phyloP scores from a whole-genome alignment of 2,797 vertebrate species.

The Peromyscus nudipes region DNA sequence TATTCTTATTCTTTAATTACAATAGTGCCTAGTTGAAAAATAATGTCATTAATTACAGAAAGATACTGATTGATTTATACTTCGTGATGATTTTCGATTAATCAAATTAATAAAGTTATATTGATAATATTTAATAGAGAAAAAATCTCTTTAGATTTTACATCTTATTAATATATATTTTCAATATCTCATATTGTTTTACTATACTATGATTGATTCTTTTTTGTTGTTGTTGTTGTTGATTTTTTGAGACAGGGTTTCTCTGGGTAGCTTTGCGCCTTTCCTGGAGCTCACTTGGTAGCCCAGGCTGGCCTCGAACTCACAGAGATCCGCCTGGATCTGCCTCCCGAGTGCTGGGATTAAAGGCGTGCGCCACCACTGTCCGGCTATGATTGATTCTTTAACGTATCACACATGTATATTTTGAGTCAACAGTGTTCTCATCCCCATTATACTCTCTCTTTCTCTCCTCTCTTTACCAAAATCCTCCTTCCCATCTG shows the following conservation, averaged over 20 bases:
- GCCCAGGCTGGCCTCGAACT: no score
- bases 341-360: no score
- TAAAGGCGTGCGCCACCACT: no score
- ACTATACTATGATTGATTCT: not conserved
- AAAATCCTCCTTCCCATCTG: not conserved
- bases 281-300: no score
- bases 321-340: no score
- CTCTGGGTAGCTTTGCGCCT: no score
- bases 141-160: not conserved
- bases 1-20: not conserved
- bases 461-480: not conserved
- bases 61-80: not conserved
- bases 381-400: no score
- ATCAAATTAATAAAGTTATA: not conserved
- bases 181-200: not conserved
- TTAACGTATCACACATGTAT: not conserved
- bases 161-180: not conserved
- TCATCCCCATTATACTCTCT: not conserved
- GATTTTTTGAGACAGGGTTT: no score
- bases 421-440: not conserved
- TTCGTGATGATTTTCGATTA: not conserved
- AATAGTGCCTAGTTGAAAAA: not conserved
- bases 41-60: not conserved
- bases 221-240: no score
- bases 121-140: not conserved